These are phyloP conservation scores for Syritta pipiens DNA, from an alignment of 2,888 invertebrate genomes.

Conservation along the genomic window DNA sequence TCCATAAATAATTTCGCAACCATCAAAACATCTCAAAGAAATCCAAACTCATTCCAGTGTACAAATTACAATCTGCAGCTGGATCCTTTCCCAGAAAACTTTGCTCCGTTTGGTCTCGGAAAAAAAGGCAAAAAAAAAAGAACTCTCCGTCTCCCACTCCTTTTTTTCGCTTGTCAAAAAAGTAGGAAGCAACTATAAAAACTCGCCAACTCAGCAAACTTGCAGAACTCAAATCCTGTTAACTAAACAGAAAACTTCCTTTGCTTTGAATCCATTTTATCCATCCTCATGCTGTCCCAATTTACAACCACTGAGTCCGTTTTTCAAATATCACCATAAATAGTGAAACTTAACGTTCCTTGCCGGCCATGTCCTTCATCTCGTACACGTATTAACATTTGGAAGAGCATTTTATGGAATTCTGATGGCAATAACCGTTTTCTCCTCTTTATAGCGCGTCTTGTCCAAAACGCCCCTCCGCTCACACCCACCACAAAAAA, in stretches of 20 bases:
- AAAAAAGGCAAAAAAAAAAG: background rate
- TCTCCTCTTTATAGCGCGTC: slow-evolving; percentile 49
- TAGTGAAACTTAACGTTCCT: slow-evolving; percentile 18
- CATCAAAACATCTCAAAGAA: background rate
- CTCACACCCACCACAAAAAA: background rate
- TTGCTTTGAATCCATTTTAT: slow-evolving; percentile 27
- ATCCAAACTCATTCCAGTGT: background rate
- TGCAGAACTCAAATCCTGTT: slow-evolving; percentile 31
- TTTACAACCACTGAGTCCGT: slow-evolving; percentile 25
- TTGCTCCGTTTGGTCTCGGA: background rate
- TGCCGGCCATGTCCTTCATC: slow-evolving; percentile 34
- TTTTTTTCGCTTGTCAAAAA: too few species aligned
- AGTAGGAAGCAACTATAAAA: slow-evolving; percentile 22
- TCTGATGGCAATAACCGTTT: slow-evolving; percentile 63
- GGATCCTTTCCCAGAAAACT: background rate
- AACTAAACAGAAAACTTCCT: slow-evolving; percentile 32
- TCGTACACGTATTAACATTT: slow-evolving; percentile 56
- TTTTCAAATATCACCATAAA: slow-evolving; percentile 47
- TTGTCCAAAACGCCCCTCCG: background rate
- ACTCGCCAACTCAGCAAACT: slow-evolving; percentile 40
- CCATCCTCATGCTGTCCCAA: slow-evolving; percentile 14
- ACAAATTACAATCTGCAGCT: background rate
- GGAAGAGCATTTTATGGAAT: slow-evolving; percentile 59
- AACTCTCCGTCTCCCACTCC: background rate
- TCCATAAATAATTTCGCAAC: background rate